These are phyloP conservation scores for Callyntrura sp. DNA, from an alignment of 2,888 invertebrate genomes.

Conservation along the genomic window DNA sequence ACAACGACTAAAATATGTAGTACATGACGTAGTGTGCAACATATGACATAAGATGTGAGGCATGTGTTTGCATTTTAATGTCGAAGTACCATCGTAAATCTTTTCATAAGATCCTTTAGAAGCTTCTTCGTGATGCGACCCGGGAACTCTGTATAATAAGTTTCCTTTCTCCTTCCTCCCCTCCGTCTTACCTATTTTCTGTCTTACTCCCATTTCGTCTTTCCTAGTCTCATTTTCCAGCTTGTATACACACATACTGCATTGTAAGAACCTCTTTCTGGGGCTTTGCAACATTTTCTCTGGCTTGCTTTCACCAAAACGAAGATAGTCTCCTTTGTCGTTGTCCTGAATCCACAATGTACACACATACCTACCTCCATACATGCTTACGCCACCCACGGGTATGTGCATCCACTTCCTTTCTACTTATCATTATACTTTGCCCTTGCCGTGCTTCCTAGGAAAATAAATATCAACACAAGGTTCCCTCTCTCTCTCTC, in stretches of 20 bases:
- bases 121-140: slow-evolving; percentile 69
- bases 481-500: not conserved
- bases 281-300: not conserved
- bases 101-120: slow-evolving; percentile 71
- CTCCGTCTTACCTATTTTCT: slow-evolving; percentile 33
- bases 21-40: slow-evolving; percentile 58
- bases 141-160: slow-evolving; percentile 64
- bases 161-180: slow-evolving; percentile 47
- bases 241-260: not conserved
- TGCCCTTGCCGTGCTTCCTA: not conserved
- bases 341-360: not conserved
- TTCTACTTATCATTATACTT: not conserved
- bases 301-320: not conserved
- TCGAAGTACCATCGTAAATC: slow-evolving; percentile 73
- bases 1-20: slow-evolving; percentile 5
- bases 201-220: slow-evolving; percentile 41
- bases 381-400: not conserved
- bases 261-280: too few relatives aligned
- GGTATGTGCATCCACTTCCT: not conserved
- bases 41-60: slow-evolving; percentile 70
- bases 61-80: slow-evolving; percentile 77
- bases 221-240: slow-evolving; percentile 35
- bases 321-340: not conserved
- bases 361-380: not conserved
- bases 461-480: not conserved